Evolutionary conservation across 2,797 vertebrate species (phyloP).

Genomic region (Rhynchotus rufescens): DNA sequence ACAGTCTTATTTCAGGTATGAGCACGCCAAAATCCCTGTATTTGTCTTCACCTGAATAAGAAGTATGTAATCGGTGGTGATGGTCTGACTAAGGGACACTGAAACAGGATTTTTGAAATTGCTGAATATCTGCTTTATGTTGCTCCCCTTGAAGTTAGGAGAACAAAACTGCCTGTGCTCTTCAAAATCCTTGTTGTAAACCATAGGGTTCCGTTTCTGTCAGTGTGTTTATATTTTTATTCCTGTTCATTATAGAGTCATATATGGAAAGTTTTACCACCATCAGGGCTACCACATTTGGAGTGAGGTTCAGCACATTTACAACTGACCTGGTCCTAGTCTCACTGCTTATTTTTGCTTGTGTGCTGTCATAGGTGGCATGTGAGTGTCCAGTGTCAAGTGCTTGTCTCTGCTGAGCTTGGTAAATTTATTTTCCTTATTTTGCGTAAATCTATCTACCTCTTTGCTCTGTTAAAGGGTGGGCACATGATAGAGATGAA

Average conservation of each 20-base stretch:
- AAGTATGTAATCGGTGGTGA: background rate
- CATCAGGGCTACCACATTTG: slow-evolving; percentile 3
- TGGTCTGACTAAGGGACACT: background rate
- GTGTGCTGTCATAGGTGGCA: slow-evolving; percentile 49
- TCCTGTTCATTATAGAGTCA: background rate
- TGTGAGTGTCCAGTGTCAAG: background rate
- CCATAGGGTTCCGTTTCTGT: background rate
- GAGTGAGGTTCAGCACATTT: slow-evolving; percentile 30
- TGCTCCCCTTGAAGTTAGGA: background rate
- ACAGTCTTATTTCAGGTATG: background rate
- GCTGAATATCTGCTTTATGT: background rate
- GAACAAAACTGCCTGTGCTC: background rate
- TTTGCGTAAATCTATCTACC: background rate
- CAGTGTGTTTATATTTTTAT: slow-evolving; percentile 7
- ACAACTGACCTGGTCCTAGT: background rate
- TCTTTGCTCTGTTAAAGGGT: slow-evolving; percentile 24
- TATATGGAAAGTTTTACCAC: slow-evolving; percentile 21
- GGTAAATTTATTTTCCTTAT: background rate
- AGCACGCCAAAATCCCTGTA: background rate
- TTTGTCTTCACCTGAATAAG: background rate
- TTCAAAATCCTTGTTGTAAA: slow-evolving; percentile 10
- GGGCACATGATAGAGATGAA: slow-evolving; percentile 1
- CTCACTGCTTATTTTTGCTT: slow-evolving; percentile 44
- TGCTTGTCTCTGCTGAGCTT: background rate
- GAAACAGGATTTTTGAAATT: background rate